phyloP scores from a whole-genome alignment of 2,888 invertebrate species.

The Villa cingulata region DNA sequence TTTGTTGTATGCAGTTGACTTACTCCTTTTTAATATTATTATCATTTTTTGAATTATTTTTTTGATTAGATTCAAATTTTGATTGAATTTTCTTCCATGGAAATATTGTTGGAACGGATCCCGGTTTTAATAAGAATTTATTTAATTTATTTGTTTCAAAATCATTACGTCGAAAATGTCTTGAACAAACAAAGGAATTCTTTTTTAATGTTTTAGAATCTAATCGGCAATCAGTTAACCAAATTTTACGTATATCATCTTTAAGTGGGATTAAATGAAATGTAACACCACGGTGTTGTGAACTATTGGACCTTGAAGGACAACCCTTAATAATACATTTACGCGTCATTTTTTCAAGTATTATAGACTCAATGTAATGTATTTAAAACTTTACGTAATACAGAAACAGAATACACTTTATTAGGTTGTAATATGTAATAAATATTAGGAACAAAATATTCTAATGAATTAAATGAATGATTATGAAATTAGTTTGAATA shows the following conservation, averaged over 20 bases:
- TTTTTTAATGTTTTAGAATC: slow-evolving; percentile 39
- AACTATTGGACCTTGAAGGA: slow-evolving; percentile 27
- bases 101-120: slow-evolving; percentile 60
- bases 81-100: slow-evolving; percentile 40
- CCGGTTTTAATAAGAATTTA: slow-evolving; percentile 56
- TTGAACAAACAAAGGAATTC: slow-evolving; percentile 55
- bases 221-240: slow-evolving; percentile 51
- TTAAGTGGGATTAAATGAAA: slow-evolving; percentile 64
- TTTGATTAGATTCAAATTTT: no score
- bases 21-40: no score
- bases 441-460: no score
- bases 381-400: no score
- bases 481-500: no score
- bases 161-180: slow-evolving; percentile 60
- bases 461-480: no score
- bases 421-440: no score
- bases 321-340: slow-evolving; percentile 30
- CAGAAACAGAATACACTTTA: no score
- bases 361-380: no score
- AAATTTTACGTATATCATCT: slow-evolving; percentile 43
- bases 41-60: no score
- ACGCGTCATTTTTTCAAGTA: not conserved
- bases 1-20: no score
- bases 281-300: slow-evolving; percentile 49
- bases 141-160: slow-evolving; percentile 55